Evolutionary conservation across 2,888 invertebrate species (phyloP).

Genomic region (Drosophila histrio): DNA sequence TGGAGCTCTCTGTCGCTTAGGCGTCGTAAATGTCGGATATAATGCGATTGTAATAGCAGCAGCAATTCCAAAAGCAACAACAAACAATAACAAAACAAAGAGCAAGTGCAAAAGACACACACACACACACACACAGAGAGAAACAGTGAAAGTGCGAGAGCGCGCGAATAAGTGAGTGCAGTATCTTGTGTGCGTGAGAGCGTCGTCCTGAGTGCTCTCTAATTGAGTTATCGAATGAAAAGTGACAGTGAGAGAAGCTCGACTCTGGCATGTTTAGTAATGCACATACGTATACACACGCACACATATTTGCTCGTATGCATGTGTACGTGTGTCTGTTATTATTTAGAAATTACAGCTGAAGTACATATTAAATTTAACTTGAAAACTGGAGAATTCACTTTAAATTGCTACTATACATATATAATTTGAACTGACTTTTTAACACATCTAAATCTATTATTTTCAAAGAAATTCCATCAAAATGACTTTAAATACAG

Average conservation of each 20-base stretch:
- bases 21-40: slow-evolving; percentile 49
- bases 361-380: neutral
- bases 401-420: neutral
- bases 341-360: slow-evolving; percentile 10
- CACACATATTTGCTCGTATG: neutral
- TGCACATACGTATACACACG: neutral
- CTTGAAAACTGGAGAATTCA: neutral
- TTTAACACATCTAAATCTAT: neutral
- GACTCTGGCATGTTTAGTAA: neutral
- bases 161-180: slow-evolving; percentile 6
- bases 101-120: slow-evolving; percentile 1
- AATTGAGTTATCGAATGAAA: slow-evolving; percentile 39
- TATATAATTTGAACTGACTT: neutral
- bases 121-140: neutral
- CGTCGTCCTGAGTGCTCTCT: slow-evolving; percentile 21
- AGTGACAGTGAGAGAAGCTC: slow-evolving; percentile 16
- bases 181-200: slow-evolving; percentile 9
- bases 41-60: slow-evolving; percentile 46
- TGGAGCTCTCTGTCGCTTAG: slow-evolving; percentile 17
- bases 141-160: slow-evolving; percentile 10
- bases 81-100: slow-evolving; percentile 13
- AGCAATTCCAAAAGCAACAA: slow-evolving; percentile 23
- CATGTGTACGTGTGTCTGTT: neutral
- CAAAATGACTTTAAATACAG: too few species aligned
- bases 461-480: too few species aligned